A percentile compares a stretch with the other conserved stretches of the same genome.
phyloP scores from a whole-genome alignment of 2,888 invertebrate genomes.

The Pachymerium ferrugineum region DNA sequence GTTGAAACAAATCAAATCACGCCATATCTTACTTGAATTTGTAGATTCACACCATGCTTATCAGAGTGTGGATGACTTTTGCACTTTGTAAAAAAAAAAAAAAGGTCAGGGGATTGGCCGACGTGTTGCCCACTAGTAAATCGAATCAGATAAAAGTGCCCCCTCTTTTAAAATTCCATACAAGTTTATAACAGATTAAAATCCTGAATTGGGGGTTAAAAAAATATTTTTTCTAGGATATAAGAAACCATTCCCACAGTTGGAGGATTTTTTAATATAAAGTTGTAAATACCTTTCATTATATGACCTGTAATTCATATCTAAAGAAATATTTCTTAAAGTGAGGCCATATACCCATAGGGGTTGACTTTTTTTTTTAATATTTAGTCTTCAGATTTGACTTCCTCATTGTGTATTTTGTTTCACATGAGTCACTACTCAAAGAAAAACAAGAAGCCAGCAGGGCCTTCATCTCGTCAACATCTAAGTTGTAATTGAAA shows the following conservation, averaged over 20 bases:
- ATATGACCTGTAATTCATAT: not conserved
- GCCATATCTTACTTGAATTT: not conserved
- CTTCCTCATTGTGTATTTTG: constrained; percentile 18
- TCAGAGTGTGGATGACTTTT: not conserved
- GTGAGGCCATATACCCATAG: not conserved
- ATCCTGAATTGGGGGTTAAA: not conserved
- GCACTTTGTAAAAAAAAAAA: not conserved
- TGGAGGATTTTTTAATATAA: not conserved
- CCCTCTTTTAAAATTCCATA: not conserved
- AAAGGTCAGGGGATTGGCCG: not conserved
- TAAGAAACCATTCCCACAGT: not conserved
- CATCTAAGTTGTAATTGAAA: not conserved
- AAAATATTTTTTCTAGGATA: not conserved
- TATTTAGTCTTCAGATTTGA: not conserved
- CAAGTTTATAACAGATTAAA: not conserved
- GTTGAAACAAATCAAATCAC: not conserved
- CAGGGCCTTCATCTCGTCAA: not conserved
- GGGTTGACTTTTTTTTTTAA: not conserved
- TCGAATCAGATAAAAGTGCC: not conserved
- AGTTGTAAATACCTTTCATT: constrained; percentile 6
- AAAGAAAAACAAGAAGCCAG: constrained; percentile 15
- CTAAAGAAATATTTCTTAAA: not conserved
- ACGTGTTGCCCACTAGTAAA: not conserved
- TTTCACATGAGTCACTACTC: not conserved
- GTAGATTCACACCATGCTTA: not conserved